These are phyloP conservation scores for Hydractinia symbiolongicarpus DNA, from an alignment of 30 jellyfish, hydroid and myxozoan species.

Conservation along the genomic window DNA sequence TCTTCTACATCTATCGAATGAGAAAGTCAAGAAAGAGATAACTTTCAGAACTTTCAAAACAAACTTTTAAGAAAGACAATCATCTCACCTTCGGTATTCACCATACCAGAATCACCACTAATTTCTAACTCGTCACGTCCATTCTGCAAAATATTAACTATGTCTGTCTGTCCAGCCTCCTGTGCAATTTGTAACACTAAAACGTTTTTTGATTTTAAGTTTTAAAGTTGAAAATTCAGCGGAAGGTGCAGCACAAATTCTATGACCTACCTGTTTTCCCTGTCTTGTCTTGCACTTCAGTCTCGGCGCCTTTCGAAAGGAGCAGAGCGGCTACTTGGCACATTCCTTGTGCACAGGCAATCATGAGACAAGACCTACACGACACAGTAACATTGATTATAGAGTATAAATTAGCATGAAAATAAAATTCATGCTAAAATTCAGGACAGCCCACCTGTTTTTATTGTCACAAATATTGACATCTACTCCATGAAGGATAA, in stretches of 20 bases:
- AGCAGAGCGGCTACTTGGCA: slow-evolving; percentile 20
- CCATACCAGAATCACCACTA: neutral
- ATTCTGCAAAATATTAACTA: slow-evolving; percentile 9
- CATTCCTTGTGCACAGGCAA: slow-evolving; percentile 29
- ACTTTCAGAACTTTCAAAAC: too few relatives aligned
- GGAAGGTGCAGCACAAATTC: too few relatives aligned
- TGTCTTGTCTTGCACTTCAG: neutral
- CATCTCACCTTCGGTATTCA: too few relatives aligned
- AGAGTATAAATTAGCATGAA: neutral
- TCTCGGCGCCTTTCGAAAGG: slow-evolving; percentile 23
- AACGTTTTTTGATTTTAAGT: neutral
- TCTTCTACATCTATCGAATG: too few relatives aligned
- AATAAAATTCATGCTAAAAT: neutral
- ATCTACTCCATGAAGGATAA: slow-evolving; percentile 22
- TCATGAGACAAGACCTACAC: slow-evolving; percentile 14
- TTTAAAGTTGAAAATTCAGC: neutral
- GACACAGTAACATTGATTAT: neutral
- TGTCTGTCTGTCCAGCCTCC: slow-evolving; percentile 24
- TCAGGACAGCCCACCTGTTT: slow-evolving; percentile 8
- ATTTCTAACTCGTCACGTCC: neutral
- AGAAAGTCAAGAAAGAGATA: too few relatives aligned
- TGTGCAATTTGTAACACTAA: slow-evolving; percentile 2
- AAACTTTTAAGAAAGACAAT: too few relatives aligned
- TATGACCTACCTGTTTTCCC: neutral
- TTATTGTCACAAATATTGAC: slow-evolving; percentile 6